phyloP scores from a whole-genome alignment of 2,888 invertebrate genomes.

The Apamea epomidion region DNA sequence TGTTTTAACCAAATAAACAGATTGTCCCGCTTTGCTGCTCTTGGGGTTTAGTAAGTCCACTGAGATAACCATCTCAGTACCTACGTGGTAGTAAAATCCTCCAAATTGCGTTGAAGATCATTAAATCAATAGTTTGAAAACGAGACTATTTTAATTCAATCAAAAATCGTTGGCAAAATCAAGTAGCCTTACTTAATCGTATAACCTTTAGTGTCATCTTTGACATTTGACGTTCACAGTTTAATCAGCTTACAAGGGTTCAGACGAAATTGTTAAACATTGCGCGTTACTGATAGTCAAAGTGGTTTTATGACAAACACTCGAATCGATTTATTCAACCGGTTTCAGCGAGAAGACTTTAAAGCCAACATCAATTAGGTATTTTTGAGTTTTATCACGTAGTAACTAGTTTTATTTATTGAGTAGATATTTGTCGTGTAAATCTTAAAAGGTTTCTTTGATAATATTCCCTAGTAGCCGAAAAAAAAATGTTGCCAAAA shows the following conservation, averaged over 20 bases:
- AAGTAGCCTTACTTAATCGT: neutral
- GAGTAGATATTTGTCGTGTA: neutral
- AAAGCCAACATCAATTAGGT: neutral
- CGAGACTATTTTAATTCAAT: constrained; percentile 1
- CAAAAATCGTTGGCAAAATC: constrained; percentile 1
- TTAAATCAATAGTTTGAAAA: neutral
- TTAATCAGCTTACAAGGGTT: constrained; percentile 51
- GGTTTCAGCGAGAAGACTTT: constrained; percentile 13
- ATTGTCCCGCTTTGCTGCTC: neutral
- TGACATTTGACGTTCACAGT: constrained; percentile 43
- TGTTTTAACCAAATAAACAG: neutral
- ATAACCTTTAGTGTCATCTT: constrained; percentile 23
- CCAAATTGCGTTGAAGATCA: neutral
- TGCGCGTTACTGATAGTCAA: constrained; percentile 55
- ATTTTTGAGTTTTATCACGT: constrained; percentile 22
- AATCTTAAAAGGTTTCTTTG: constrained; percentile 7
- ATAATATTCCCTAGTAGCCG: neutral
- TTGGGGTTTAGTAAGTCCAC: neutral
- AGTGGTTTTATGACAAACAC: constrained; percentile 58
- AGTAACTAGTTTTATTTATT: constrained; percentile 2
- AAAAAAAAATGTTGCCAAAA: neutral
- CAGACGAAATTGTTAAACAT: constrained; percentile 59
- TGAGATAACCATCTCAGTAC: neutral
- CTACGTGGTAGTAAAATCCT: neutral
- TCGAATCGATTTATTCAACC: constrained; percentile 48